A percentile compares a stretch with the other conserved stretches of the same genome.
phyloP scores from a whole-genome alignment of 2,888 invertebrate species.

The Sinodicranocentrus sp. region DNA sequence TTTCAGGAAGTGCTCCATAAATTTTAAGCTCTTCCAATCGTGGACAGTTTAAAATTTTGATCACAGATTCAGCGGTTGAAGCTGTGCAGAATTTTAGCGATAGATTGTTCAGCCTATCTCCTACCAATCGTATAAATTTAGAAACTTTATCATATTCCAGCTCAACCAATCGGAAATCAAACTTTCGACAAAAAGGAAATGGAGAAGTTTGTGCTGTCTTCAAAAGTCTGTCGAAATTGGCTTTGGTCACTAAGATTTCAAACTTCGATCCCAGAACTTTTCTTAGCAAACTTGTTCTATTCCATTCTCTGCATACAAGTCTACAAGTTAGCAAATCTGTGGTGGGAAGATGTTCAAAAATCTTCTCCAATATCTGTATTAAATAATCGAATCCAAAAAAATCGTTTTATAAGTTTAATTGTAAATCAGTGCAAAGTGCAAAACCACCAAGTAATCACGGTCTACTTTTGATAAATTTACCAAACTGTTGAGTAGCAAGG shows the following conservation, averaged over 20 bases:
- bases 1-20: conserved; percentile 54
- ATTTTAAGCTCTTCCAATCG: conserved; percentile 57
- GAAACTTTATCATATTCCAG: conserved; percentile 47
- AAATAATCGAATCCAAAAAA: not conserved
- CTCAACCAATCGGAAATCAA: conserved; percentile 50
- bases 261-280: conserved; percentile 58
- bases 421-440: not conserved
- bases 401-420: not conserved
- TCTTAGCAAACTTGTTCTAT: conserved; percentile 44
- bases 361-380: conserved; percentile 68
- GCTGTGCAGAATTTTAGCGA: conserved; percentile 56
- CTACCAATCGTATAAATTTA: conserved; percentile 51
- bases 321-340: conserved; percentile 50
- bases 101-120: conserved; percentile 42
- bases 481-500: conserved; percentile 54
- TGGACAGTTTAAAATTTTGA: conserved; percentile 54
- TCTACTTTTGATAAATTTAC: conserved; percentile 47
- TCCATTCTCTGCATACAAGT: conserved; percentile 64
- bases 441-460: no score
- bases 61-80: conserved; percentile 38
- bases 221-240: conserved; percentile 50
- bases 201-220: conserved; percentile 20
- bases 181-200: conserved; percentile 58
- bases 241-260: conserved; percentile 38
- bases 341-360: conserved; percentile 54